These are phyloP conservation scores for Piliocolobus tephrosceles DNA, from an alignment of 2,113 vertebrate species.

Conservation along the genomic window DNA sequence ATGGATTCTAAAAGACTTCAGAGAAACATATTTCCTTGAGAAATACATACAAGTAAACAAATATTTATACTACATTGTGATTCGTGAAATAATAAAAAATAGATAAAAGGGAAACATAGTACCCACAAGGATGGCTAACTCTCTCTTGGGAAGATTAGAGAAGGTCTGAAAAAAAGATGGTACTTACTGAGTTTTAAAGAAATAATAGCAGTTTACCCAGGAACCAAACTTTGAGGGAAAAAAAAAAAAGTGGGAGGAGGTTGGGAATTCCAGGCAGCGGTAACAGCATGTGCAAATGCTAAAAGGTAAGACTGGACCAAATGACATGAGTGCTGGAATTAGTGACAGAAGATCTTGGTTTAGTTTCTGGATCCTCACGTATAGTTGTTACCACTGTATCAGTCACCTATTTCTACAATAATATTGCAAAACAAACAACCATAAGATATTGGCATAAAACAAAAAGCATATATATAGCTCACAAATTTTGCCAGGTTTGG, in stretches of 20 bases:
- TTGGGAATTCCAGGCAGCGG: not conserved
- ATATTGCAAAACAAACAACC: not conserved
- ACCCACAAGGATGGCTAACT: not conserved
- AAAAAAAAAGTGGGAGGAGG: not conserved
- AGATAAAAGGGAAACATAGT: not conserved
- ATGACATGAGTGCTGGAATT: not conserved
- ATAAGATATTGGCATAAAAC: not conserved
- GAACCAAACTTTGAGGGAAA: not conserved
- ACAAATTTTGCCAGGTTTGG: not conserved
- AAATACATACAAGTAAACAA: conserved; percentile 26
- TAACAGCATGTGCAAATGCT: not conserved
- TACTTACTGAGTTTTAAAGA: not conserved
- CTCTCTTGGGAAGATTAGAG: not conserved
- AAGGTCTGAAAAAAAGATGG: not conserved
- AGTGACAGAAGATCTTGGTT: not conserved
- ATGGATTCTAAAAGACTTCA: not conserved
- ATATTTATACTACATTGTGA: not conserved
- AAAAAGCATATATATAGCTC: not conserved
- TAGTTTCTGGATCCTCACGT: not conserved
- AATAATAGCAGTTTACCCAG: not conserved
- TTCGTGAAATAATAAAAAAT: conserved; percentile 11
- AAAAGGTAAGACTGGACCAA: not conserved
- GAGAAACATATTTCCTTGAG: conserved; percentile 1
- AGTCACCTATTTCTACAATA: not conserved
- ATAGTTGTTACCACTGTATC: not conserved